Percentiles rank a stretch among this genome's conserved stretches.
Conservation (phyloP, 1,140 invertebrate genomes). For the Mercenaria mercenaria region DNA sequence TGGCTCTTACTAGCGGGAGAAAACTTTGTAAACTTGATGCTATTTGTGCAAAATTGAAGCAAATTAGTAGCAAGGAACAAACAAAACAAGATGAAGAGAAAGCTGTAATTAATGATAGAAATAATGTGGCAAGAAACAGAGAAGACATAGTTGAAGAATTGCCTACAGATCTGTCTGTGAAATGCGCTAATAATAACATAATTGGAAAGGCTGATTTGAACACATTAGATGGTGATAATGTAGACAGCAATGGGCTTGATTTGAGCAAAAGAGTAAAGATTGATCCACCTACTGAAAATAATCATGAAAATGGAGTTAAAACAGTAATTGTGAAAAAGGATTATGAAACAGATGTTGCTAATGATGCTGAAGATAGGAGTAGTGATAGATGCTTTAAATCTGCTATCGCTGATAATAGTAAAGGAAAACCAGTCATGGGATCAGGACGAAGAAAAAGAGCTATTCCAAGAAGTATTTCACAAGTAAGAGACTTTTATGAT, state of each 20-base stretch:
- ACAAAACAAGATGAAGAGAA: neutral
- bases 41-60: constrained; percentile 83
- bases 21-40: constrained; percentile 79
- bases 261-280: neutral
- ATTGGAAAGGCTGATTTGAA: constrained; percentile 60
- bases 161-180: neutral
- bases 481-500: constrained; percentile 70
- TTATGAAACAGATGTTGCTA: neutral
- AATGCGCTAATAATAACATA: constrained; percentile 51
- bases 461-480: constrained; percentile 74
- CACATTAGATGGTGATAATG: neutral
- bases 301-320: constrained; percentile 8
- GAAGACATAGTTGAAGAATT: neutral
- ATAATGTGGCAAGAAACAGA: neutral
- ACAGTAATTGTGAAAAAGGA: neutral
- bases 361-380: neutral
- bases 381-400: neutral
- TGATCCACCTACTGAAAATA: neutral
- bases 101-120: neutral
- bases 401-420: neutral
- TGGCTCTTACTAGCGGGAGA: constrained; percentile 43
- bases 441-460: constrained; percentile 69
- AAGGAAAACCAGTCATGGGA: neutral
- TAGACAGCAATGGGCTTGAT: constrained; percentile 12
- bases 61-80: constrained; percentile 50